A percentile compares a stretch with the other conserved stretches of the same genome.
Evolutionary conservation across 1,140 invertebrate genomes (phyloP).

Genomic region (Periplaneta americana): DNA sequence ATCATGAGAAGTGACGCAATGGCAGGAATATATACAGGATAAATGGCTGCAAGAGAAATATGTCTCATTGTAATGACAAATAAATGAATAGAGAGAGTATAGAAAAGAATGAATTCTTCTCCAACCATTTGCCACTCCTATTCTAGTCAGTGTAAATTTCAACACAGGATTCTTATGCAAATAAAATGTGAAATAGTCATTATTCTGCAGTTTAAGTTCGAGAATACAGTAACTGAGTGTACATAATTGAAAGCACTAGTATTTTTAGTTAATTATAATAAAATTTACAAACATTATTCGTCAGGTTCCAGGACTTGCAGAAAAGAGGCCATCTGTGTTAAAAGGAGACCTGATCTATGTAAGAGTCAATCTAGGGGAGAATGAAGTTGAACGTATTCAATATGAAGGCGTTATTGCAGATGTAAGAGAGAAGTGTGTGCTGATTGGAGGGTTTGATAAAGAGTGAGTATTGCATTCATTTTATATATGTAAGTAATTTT

Average conservation of each 20-base stretch:
- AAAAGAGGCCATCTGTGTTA: constrained; percentile 14
- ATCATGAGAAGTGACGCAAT: too few species aligned
- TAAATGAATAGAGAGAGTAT: too few species aligned
- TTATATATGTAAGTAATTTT: too few species aligned
- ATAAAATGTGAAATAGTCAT: neutral
- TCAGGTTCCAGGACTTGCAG: constrained; percentile 15
- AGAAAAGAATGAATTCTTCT: too few species aligned
- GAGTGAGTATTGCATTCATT: too few species aligned
- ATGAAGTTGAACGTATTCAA: neutral
- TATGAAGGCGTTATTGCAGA: constrained; percentile 15
- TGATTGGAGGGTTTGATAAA: constrained; percentile 7
- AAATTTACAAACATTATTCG: neutral
- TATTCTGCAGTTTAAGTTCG: neutral
- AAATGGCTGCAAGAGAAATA: too few species aligned
- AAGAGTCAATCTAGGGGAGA: neutral
- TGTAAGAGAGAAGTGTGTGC: neutral
- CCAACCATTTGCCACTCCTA: too few species aligned
- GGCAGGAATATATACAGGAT: too few species aligned
- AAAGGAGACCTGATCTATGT: constrained; percentile 7
- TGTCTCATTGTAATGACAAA: too few species aligned
- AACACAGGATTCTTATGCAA: neutral
- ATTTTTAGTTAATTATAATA: neutral
- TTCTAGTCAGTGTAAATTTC: neutral
- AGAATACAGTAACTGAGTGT: too few species aligned
- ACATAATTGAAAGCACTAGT: too few species aligned